These are phyloP conservation scores for Caenorhabditis briggsae DNA, from an alignment of 1,140 invertebrate species.

Conservation along the genomic window DNA sequence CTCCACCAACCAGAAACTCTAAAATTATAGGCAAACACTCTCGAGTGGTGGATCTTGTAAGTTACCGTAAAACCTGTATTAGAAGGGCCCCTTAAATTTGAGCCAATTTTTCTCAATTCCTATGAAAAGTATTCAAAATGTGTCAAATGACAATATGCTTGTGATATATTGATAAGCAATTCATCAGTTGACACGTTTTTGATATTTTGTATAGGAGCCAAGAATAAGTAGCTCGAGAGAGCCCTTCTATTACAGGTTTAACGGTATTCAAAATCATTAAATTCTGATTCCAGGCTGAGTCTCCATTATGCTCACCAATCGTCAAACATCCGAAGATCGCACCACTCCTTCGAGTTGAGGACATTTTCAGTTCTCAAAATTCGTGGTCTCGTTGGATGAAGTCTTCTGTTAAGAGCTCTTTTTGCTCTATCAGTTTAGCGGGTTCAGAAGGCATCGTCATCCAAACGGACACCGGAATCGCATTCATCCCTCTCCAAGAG, in stretches of 20 bases:
- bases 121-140: too few relatives aligned
- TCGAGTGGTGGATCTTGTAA: not conserved
- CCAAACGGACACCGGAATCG: not conserved
- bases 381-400: not conserved
- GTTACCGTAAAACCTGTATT: not conserved
- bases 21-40: not conserved
- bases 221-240: too few relatives aligned
- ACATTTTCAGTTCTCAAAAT: not conserved
- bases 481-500: slow-evolving; percentile 3
- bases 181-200: too few relatives aligned
- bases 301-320: not conserved
- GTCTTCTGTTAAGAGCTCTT: not conserved
- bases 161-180: too few relatives aligned
- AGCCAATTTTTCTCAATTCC: too few relatives aligned
- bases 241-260: too few relatives aligned
- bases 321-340: not conserved
- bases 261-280: too few relatives aligned
- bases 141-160: too few relatives aligned
- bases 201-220: too few relatives aligned
- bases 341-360: not conserved
- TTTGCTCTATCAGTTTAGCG: not conserved
- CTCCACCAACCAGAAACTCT: not conserved
- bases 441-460: not conserved
- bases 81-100: too few relatives aligned
- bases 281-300: not conserved